Conservation (phyloP, 2,888 invertebrate species). For the Punctoribates punctum region DNA sequence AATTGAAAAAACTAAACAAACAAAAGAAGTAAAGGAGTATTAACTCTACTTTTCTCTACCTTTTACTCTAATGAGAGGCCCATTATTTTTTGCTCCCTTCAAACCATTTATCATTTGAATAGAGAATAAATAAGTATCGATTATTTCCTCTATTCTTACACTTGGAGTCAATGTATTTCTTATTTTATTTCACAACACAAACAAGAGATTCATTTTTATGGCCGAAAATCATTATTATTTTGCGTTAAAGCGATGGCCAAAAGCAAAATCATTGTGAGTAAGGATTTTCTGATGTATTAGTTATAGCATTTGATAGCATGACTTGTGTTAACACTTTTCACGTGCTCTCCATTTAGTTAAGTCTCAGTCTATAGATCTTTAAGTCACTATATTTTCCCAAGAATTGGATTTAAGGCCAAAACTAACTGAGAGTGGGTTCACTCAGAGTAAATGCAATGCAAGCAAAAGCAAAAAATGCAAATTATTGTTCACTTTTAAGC, state of each 20-base stretch:
- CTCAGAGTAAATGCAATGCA: background rate
- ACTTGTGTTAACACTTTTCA: constrained; percentile 10
- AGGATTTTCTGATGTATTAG: background rate
- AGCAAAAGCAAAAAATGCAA: constrained; percentile 22
- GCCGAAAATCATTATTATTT: background rate
- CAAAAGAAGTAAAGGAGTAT: background rate
- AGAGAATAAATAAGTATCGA: background rate
- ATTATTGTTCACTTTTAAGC: constrained; percentile 3
- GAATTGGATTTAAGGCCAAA: constrained; percentile 21
- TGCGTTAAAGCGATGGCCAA: background rate
- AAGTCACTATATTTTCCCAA: background rate
- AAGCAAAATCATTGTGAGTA: background rate
- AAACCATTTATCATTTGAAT: background rate
- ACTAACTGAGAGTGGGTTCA: background rate
- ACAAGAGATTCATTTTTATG: background rate
- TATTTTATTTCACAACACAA: background rate
- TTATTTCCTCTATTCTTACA: too few species aligned
- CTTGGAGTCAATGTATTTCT: too few species aligned
- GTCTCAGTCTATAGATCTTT: background rate
- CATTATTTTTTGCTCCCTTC: background rate
- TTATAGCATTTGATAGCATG: background rate
- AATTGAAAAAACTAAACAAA: background rate
- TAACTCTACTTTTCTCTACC: constrained; percentile 23
- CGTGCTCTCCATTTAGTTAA: background rate
- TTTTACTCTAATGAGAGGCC: constrained; percentile 19